Conservation (phyloP, 2,888 invertebrate species). For the Ormyrus labotus region DNA sequence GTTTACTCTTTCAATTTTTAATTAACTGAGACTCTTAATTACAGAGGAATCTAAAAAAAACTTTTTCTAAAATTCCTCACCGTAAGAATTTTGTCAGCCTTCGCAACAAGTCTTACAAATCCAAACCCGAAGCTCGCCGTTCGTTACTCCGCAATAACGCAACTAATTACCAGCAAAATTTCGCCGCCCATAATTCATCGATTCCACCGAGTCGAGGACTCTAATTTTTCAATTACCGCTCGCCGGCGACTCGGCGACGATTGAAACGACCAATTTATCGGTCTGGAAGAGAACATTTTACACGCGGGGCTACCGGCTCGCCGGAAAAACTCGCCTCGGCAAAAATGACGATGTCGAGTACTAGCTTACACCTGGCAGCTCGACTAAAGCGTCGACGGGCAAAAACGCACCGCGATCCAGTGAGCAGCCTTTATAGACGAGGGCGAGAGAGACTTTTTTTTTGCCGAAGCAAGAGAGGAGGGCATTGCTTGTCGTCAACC, state of each 20-base stretch:
- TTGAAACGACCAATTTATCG: constrained; percentile 31
- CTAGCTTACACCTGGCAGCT: constrained; percentile 6
- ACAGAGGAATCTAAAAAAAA: too few species aligned
- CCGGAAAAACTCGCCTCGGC: not conserved
- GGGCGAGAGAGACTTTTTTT: not conserved
- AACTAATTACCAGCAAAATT: too few species aligned
- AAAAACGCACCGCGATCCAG: constrained; percentile 10
- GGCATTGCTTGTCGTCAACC: not conserved
- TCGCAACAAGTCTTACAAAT: too few species aligned
- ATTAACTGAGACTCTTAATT: too few species aligned
- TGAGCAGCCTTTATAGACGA: not conserved
- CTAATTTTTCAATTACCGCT: constrained; percentile 22
- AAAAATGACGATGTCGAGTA: constrained; percentile 23
- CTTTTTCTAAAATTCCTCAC: too few species aligned
- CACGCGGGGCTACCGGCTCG: not conserved
- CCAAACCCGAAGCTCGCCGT: too few species aligned
- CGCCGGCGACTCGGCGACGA: not conserved
- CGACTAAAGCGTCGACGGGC: constrained; percentile 14
- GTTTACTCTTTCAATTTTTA: too few species aligned
- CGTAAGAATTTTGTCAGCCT: too few species aligned
- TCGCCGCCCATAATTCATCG: too few species aligned
- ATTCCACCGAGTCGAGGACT: too few species aligned
- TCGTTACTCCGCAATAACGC: too few species aligned
- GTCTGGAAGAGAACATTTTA: constrained; percentile 12
- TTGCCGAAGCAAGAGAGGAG: not conserved